Conservation (phyloP, 2,888 invertebrate genomes). For the Zele albiditarsus region DNA sequence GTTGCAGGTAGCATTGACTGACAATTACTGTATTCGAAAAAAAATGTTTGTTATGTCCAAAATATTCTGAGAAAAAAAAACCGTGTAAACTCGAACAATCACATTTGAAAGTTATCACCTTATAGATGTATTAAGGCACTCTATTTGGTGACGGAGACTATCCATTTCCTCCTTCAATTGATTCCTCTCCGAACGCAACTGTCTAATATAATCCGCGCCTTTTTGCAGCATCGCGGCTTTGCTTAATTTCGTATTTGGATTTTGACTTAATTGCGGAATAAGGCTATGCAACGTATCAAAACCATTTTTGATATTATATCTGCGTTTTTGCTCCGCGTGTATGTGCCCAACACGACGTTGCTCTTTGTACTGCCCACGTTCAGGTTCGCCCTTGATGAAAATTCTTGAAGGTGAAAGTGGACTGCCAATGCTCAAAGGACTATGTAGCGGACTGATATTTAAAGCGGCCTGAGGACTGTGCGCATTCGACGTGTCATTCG, state of each 20-base stretch:
- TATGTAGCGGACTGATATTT: constrained; percentile 73
- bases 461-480: constrained; percentile 69
- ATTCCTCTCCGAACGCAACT: constrained; percentile 88
- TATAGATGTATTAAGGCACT: constrained; percentile 91
- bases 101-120: constrained; percentile 76
- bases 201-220: constrained; percentile 95
- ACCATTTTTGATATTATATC: constrained; percentile 96
- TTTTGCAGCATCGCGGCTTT: constrained; percentile 98
- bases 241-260: constrained; percentile 92
- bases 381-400: constrained; percentile 72
- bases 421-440: constrained; percentile 74
- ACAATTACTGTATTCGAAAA: constrained; percentile 81
- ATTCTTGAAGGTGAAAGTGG: constrained; percentile 79
- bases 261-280: constrained; percentile 92
- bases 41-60: constrained; percentile 21
- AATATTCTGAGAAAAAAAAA: neutral
- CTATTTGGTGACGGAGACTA: constrained; percentile 89
- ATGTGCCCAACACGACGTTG: constrained; percentile 91
- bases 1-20: constrained; percentile 96
- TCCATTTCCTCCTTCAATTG: constrained; percentile 94
- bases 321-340: constrained; percentile 95
- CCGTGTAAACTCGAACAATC: neutral
- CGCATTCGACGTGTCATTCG: constrained; percentile 64
- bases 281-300: constrained; percentile 95
- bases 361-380: constrained; percentile 76